Conservation (phyloP, 2,888 invertebrate genomes). For the Augiades crinisus region DNA sequence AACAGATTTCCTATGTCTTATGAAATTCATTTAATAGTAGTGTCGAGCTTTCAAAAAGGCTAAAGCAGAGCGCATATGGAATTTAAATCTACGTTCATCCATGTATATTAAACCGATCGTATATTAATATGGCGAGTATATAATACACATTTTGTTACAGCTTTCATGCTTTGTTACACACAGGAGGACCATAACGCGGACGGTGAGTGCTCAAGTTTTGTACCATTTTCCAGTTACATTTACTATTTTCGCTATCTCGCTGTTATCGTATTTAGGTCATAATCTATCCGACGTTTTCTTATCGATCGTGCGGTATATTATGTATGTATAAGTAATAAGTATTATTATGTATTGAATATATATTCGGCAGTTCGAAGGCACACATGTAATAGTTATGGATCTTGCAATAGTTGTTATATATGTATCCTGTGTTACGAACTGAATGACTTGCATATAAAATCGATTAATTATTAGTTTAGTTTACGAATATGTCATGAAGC, state of each 20-base stretch:
- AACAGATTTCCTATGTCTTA: no score
- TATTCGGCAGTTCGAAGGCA: neutral
- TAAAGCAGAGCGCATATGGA: no score
- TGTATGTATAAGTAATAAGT: neutral
- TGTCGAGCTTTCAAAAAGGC: no score
- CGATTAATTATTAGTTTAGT: neutral
- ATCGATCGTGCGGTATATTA: slow-evolving; percentile 31
- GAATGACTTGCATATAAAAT: slow-evolving; percentile 1
- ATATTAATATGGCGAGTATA: no score
- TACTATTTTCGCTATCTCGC: slow-evolving; percentile 61
- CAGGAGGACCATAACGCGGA: slow-evolving; percentile 95
- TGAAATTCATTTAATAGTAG: no score
- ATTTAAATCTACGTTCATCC: no score
- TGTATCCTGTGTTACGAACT: neutral
- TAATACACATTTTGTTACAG: slow-evolving; percentile 84
- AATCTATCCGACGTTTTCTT: slow-evolving; percentile 36
- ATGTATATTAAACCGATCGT: no score
- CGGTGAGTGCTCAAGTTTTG: slow-evolving; percentile 83
- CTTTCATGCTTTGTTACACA: slow-evolving; percentile 97
- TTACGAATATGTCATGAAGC: neutral
- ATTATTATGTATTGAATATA: neutral
- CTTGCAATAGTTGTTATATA: slow-evolving; percentile 8
- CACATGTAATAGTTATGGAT: neutral
- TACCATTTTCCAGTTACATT: slow-evolving; percentile 33
- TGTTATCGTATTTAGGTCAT: slow-evolving; percentile 65